Base-by-base conservation (phyloP, 2,797 vertebrate species). In the Microtus agrestis region DNA sequence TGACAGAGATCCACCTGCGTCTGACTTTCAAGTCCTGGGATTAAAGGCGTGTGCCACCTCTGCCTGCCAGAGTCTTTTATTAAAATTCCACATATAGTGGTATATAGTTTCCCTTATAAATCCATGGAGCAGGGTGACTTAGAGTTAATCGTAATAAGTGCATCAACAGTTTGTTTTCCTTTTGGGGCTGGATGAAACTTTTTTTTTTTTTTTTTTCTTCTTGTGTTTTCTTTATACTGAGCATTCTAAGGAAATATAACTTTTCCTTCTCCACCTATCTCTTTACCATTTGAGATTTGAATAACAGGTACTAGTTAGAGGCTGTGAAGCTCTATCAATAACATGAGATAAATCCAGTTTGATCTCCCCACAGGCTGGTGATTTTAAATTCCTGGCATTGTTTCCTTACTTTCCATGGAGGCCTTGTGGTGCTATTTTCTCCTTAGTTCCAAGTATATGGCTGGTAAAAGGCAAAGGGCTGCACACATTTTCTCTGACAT, bases 121-220 rank as follows among this genome's bases (percentile, higher is more conserved):
- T 56, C 54, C 76, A 71, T 23, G 69, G 67, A 71, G 37, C 14
- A 40, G 21, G 54, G 23, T 51, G 51, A 82, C 89, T 77, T 71
- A 5, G 37, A 78, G 65, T 82, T 56, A 88, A 46, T 46, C 67
- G 12, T 48, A 84, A 29, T 73, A 46, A 84, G 40, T 79, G 90
- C 5, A 90, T 1, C 54, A 92, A 46, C 17, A 65, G 69, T 76
- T 61, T 27, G 46, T 76, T 63, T 87, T 90, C 12, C 17, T 17
- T 43, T 34, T 51, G 46, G 21, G 34, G 8, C 48, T 92, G 13
- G 7, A 12, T 67, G 48, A 77, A 43, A 90, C 56, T 91, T 95
- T 84, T 73, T 71, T 90, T 91, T 15, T 17, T 56, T 56, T 56
- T 91, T 95, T 84, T 54, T 73, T 73, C 87, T 91, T 82, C 73